Base-by-base conservation (phyloP, 2,113 vertebrate species). In the Pseudolaguvia tuberculata region DNA sequence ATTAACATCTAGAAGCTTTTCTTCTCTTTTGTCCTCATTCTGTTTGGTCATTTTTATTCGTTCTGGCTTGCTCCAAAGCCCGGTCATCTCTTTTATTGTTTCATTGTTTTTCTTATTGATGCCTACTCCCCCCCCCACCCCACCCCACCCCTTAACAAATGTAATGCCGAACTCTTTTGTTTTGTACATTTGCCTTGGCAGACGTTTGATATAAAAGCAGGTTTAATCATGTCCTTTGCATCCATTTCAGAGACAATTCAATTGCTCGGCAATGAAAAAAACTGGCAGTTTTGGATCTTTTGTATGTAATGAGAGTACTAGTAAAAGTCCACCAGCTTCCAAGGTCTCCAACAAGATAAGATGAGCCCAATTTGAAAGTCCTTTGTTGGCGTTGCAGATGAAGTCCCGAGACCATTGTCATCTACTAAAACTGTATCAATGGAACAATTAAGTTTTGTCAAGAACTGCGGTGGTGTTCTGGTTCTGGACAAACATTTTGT, bases 271-370 rank as follows among this genome's bases (percentile, higher is more conserved):
- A 55, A 31, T 48, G 51, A 35, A 52, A 42, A 69, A 42, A n/a
- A n/a, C n/a, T 35, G 47, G 52, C 17, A 12, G 35, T 57, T 70
- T 70, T 47, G 20, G n/a, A 50, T 82, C 78, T 85, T n/a, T 76
- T 82, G 83, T 69, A 47, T 51, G 75, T 84, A 79, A 81, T 73
- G 65, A 83, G 59, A n/a, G 39, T 13, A 18, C 66, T 80, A 58
- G 78, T 85, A 84, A 84, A 83, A 81, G 73, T 82, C 61, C 20
- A 82, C 82, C 84, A 86, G 83, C 81, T 84, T 21, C 23, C 72
- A 13, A 65, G 77, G 72, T 63, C 76, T 83, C 59, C 23, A 18
- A 14, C n/a, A 27, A 21, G 72, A 77, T 62, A 72, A 42, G 31
- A 4, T 35, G 3, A 52, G 31, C 23, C 53, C 58, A 21, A 48